These are phyloP conservation scores for Calephelis nemesis DNA, from an alignment of 1,140 invertebrate genomes.

Conservation along the genomic window DNA sequence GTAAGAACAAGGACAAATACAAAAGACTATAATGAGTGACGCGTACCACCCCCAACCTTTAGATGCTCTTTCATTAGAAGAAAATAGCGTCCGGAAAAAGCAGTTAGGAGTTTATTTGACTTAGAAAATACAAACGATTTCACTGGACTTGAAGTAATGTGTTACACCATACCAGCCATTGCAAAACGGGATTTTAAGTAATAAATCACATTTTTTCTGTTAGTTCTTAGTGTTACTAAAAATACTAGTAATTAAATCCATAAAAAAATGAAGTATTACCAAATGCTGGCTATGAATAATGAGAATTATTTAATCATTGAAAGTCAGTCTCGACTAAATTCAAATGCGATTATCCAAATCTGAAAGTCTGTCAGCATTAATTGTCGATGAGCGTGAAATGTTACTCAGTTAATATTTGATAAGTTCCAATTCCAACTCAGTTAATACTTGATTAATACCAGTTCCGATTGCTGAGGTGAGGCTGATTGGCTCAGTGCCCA, in stretches of 20 bases:
- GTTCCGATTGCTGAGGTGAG: neutral
- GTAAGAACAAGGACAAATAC: slow-evolving; percentile 13
- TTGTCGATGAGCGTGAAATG: too few species aligned
- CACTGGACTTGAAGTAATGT: neutral
- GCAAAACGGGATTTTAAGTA: too few species aligned
- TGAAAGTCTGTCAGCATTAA: too few species aligned
- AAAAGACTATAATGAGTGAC: slow-evolving; percentile 10
- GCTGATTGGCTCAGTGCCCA: slow-evolving; percentile 3
- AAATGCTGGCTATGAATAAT: too few species aligned
- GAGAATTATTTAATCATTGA: too few species aligned
- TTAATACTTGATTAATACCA: slow-evolving; percentile 7
- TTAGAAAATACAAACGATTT: slow-evolving; percentile 6
- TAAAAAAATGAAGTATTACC: too few species aligned
- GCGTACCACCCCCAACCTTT: slow-evolving; percentile 3
- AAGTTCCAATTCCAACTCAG: neutral
- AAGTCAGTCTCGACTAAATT: neutral
- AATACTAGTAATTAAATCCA: too few species aligned
- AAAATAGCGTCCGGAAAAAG: slow-evolving; percentile 10
- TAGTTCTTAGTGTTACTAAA: too few species aligned
- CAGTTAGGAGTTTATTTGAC: slow-evolving; percentile 13
- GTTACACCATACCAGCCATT: too few species aligned
- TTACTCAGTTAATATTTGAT: too few species aligned
- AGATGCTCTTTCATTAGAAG: slow-evolving; percentile 9
- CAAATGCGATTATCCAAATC: neutral
- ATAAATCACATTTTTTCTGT: too few species aligned